Base-by-base conservation (phyloP, 92 coral and sea anemone species). In the Zoanthus sansibaricus region DNA sequence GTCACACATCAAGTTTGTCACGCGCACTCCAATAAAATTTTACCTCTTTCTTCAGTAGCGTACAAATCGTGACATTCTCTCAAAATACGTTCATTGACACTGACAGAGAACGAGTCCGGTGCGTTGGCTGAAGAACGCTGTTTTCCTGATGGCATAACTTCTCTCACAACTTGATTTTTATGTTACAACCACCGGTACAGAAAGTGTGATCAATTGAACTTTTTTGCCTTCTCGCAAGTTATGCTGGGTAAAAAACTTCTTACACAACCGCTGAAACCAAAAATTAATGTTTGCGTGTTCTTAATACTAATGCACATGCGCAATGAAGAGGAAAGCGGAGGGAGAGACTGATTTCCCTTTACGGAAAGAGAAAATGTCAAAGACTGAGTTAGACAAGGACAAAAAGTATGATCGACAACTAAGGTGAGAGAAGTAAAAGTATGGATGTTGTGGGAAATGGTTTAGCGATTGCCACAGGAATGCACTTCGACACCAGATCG, bases 331-430 rank as follows among this genome's bases (percentile, higher is more conserved):
- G 92, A 94, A 94, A 77, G 95, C 93, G 79, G 94, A 77, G 84
- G 92, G 92, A 80, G 90, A 94, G 90, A 94, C 92, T 87, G 98
- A 75, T 87, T 70, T 93, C 84, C 82, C 95, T 64, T 67, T 87
- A 78, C 91, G 91, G 78, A 90, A 91, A 88, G 82, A 79, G 86
- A 97, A 97, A 97, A 97, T 97, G 99, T 87, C 95, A 54, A 93
- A 94, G 89, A 76, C 95, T 88, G 89, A 90, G 56, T 79, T 96
- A 32, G 99, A 97, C 77, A 97, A 97, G 86, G 97, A 95, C 92
- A 93, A 94, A 92, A 97, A 97, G 85, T 97, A 97, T 89, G 99
- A 97, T 86, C 94, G 99, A 68, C 99, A 97, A 72, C 80, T 97
- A 58, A 95, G 99, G 99, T 96, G 86, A 90, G 95, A 45, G 76